Base-by-base conservation (phyloP, 2,888 invertebrate species). In the Pherbina coryleti region DNA sequence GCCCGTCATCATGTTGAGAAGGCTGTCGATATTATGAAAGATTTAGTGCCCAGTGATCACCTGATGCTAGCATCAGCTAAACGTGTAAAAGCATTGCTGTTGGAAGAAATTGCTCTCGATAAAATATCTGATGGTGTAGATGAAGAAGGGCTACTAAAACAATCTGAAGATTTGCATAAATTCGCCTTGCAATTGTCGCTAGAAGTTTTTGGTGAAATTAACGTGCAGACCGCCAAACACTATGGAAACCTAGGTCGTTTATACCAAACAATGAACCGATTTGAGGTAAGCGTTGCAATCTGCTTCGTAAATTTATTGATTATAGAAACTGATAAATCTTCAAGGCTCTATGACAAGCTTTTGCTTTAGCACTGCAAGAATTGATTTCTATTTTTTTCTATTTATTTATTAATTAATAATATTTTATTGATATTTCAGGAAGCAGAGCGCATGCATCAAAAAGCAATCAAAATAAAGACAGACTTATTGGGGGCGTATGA, bases 191-290 rank as follows among this genome's bases (percentile, higher is more conserved):
- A 93, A 73, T 91, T 97, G 60, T 94, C 96, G 17, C 92, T 93
- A 90, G 92, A 93, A 87, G 94, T 95, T 0, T 97, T 97, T 89
- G 98, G 98, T 0, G 97, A 97, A 90, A 93, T 94, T 87, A 98
- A 98, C 90, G 96, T 98, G 53, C 97, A 98, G 91, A 97, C 97
- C 0, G 97, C 98, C 73, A 98, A 98, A 88, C 97, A 97, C 90
- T 98, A 97, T 90, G 98, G 98, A 14, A 98, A 98, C 91, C 92
- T 98, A 72, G 98, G 98, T 76, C 91, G 98, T 17, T 92, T 98
- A 17, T 98, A 97, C 91, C 98, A 98, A 91, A 97, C 96, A 86
- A 97, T 98, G 97, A 93, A 93, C 86, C 93, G 94, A 87, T 97
- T 93, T 89, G 92, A 93, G 90, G 95, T 95, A 86, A 82, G 79